Evolutionary conservation across 2,113 vertebrate species (phyloP).

Genomic region (Microtus ochrogaster): DNA sequence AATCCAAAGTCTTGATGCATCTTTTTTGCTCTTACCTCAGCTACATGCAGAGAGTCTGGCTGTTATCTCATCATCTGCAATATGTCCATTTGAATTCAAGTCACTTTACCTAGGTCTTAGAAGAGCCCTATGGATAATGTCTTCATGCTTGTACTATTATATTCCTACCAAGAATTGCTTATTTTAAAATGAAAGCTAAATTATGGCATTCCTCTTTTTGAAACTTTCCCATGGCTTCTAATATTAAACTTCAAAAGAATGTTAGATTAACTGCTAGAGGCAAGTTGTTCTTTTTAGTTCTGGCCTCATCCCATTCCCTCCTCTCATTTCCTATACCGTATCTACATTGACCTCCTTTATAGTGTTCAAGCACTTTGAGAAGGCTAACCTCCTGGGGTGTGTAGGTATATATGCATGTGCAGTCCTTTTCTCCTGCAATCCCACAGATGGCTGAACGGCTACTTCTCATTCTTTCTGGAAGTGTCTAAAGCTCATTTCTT

Average conservation of each 20-base stretch:
- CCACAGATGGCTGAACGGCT: neutral
- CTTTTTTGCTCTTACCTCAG: neutral
- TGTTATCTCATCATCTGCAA: neutral
- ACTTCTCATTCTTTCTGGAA: neutral
- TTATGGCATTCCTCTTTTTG: neutral
- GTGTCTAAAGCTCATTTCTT: neutral
- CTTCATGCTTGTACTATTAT: neutral
- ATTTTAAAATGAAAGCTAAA: slow-evolving; percentile 3
- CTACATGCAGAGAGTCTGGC: neutral
- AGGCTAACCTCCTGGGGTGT: neutral
- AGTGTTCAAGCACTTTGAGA: neutral
- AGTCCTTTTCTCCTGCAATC: neutral
- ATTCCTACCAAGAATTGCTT: neutral
- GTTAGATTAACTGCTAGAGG: neutral
- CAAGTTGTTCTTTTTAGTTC: neutral
- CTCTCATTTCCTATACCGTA: neutral
- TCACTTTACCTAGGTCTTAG: neutral
- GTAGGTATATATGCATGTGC: neutral
- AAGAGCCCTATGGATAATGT: neutral
- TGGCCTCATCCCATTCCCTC: neutral
- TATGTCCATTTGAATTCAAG: neutral
- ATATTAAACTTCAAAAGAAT: neutral
- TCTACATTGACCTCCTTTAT: neutral
- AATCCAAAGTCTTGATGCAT: neutral
- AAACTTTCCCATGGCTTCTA: neutral